Conservation (phyloP, 2,113 vertebrate species). For the Morphnarchus princeps region DNA sequence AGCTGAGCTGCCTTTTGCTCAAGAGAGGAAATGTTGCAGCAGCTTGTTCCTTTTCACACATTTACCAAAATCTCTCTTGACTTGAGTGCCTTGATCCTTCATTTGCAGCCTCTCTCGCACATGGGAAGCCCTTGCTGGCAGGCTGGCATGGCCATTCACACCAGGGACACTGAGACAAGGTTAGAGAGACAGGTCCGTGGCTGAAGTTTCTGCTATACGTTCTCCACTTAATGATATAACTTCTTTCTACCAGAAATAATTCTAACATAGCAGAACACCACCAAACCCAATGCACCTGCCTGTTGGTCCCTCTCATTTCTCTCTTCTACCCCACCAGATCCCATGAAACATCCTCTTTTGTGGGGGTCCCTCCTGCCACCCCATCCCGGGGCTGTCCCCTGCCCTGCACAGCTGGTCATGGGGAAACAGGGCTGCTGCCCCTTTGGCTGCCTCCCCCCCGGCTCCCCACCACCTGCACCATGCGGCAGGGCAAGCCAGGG, state of each 20-base stretch:
- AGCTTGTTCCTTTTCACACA: background rate
- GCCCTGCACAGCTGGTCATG: accelerated
- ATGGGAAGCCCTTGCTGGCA: background rate
- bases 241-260: background rate
- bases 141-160: background rate
- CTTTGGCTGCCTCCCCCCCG: background rate
- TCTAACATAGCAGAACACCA: background rate
- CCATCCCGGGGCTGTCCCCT: background rate
- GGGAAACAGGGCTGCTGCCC: background rate
- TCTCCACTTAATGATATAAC: background rate
- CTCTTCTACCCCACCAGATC: background rate
- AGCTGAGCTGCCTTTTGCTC: background rate
- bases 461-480: background rate
- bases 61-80: background rate
- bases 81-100: background rate
- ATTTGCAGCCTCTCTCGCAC: background rate
- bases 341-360: background rate
- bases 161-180: background rate
- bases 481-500: accelerated
- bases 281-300: background rate
- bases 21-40: background rate
- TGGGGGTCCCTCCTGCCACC: background rate
- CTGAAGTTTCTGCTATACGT: background rate
- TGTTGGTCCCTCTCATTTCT: background rate
- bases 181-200: background rate